These are phyloP conservation scores for Cyprinodon tularosa DNA, from an alignment of 2,113 vertebrate species.

Conservation along the genomic window DNA sequence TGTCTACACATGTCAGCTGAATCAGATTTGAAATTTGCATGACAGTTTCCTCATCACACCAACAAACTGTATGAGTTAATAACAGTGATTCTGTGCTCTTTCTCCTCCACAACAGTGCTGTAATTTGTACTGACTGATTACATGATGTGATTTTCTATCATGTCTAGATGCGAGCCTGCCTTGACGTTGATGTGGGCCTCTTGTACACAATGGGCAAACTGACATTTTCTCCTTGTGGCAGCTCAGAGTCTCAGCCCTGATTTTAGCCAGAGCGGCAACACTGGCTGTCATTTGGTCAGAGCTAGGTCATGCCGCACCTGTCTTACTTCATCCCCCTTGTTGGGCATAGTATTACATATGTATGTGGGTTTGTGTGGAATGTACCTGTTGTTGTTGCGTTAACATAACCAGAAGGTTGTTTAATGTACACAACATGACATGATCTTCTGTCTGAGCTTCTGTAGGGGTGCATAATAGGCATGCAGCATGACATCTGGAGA, in stretches of 20 bases:
- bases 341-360: slow-evolving; percentile 18
- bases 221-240: slow-evolving; percentile 41
- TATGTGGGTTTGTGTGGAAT: background rate
- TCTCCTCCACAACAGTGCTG: slow-evolving; percentile 19
- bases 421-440: slow-evolving; percentile 34
- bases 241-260: slow-evolving; percentile 38
- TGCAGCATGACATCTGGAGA: slow-evolving; percentile 14
- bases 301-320: slow-evolving; percentile 58
- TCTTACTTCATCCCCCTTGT: slow-evolving; percentile 57
- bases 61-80: slow-evolving; percentile 34
- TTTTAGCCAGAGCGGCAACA: slow-evolving; percentile 26
- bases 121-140: slow-evolving; percentile 51
- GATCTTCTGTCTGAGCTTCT: slow-evolving; percentile 7
- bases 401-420: slow-evolving; percentile 35
- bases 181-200: slow-evolving; percentile 36
- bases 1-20: slow-evolving; percentile 14
- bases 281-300: slow-evolving; percentile 21
- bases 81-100: slow-evolving; percentile 34
- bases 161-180: slow-evolving; percentile 27
- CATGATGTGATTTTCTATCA: slow-evolving; percentile 40
- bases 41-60: slow-evolving; percentile 14
- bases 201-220: slow-evolving; percentile 11
- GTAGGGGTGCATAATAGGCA: background rate
- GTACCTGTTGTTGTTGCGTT: slow-evolving; percentile 19
- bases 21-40: slow-evolving; percentile 15